Conservation (phyloP, 2,797 vertebrate genomes). For the Cryptoblepharus egeriae region DNA sequence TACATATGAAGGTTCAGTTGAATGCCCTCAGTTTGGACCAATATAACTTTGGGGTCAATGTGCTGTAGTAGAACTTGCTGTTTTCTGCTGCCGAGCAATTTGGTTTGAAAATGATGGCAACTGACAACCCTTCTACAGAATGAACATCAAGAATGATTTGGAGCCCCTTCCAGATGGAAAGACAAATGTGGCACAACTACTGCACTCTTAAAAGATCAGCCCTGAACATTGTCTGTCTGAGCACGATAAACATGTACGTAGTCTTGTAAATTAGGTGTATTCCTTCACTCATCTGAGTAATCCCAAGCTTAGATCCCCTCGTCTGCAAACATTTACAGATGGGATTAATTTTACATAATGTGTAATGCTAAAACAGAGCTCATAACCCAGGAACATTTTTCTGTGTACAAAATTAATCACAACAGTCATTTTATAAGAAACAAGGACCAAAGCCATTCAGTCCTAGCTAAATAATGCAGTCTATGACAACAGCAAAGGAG, state of each 20-base stretch:
- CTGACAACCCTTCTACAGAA: background rate
- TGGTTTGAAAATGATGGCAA: background rate
- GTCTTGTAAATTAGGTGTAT: background rate
- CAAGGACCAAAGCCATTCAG: background rate
- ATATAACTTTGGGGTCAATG: background rate
- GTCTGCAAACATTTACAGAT: slow-evolving; percentile 13
- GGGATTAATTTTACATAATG: slow-evolving; percentile 8
- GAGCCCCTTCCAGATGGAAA: background rate
- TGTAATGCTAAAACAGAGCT: background rate
- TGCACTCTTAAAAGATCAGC: background rate
- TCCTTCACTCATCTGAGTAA: slow-evolving; percentile 24
- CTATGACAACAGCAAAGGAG: background rate
- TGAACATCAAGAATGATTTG: slow-evolving; percentile 5
- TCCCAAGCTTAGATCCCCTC: background rate
- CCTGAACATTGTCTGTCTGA: background rate
- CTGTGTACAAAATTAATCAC: background rate
- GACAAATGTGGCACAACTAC: background rate
- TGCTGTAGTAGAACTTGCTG: background rate
- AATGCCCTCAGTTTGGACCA: background rate
- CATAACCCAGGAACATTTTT: slow-evolving; percentile 2
- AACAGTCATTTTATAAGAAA: slow-evolving; percentile 3
- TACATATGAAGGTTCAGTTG: background rate
- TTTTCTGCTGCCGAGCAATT: background rate
- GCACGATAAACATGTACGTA: background rate
- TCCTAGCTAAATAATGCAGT: background rate